Conservation (phyloP, 2,888 invertebrate species). For the Fragum fragum region DNA sequence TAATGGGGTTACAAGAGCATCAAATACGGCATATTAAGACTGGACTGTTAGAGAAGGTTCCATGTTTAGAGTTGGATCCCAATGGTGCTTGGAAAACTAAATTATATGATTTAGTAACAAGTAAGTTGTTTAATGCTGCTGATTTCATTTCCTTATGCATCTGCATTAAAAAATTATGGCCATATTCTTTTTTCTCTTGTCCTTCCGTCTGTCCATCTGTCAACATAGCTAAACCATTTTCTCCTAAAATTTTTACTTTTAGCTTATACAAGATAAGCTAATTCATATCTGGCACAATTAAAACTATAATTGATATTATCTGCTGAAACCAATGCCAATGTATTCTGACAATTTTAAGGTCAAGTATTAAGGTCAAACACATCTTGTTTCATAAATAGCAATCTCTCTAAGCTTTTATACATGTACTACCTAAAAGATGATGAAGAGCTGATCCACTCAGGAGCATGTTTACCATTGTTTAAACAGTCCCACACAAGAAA, state of each 20-base stretch:
- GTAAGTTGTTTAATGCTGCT: constrained; percentile 16
- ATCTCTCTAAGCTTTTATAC: too few species aligned
- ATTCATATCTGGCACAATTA: neutral
- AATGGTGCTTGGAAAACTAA: constrained; percentile 7
- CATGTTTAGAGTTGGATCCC: neutral
- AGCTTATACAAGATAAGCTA: neutral
- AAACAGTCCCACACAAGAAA: too few species aligned
- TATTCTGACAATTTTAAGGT: neutral
- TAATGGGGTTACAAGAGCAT: constrained; percentile 16
- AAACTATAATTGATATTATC: neutral
- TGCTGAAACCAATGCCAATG: neutral
- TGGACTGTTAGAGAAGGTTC: constrained; percentile 29
- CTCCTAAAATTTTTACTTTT: neutral
- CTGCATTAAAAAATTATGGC: too few species aligned
- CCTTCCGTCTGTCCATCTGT: neutral
- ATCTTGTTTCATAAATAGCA: too few species aligned
- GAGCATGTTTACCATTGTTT: too few species aligned
- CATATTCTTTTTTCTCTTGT: too few species aligned
- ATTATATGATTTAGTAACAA: neutral
- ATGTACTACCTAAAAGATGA: too few species aligned
- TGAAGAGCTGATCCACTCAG: too few species aligned
- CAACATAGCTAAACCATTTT: neutral
- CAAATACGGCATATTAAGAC: constrained; percentile 20
- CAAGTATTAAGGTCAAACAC: too few species aligned
- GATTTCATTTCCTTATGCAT: neutral